Conservation (phyloP, 2,113 vertebrate genomes). For the Phalacrocorax aristotelis region DNA sequence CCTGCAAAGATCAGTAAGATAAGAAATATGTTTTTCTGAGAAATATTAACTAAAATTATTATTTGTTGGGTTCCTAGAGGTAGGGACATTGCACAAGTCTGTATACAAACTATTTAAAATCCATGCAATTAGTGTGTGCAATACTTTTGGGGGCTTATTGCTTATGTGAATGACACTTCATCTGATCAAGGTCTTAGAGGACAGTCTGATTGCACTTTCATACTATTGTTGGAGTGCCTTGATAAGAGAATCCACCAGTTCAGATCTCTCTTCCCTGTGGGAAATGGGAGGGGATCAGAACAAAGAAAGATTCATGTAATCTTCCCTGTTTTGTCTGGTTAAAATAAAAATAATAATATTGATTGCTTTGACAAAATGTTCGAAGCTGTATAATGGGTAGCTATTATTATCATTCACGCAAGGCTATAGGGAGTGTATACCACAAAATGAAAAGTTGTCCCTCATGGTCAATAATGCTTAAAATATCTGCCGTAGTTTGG, state of each 20-base stretch:
- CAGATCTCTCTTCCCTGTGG: background rate
- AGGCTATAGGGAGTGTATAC: rapidly evolving
- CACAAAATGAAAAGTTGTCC: background rate
- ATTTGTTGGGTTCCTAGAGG: background rate
- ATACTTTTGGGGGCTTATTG: background rate
- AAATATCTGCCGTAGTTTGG: background rate
- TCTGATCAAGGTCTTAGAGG: background rate
- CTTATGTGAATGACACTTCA: background rate
- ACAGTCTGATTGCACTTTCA: background rate
- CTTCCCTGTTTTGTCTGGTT: background rate
- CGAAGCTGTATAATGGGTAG: background rate
- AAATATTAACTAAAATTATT: background rate
- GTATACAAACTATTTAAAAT: background rate
- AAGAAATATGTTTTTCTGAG: background rate
- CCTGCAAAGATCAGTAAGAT: background rate
- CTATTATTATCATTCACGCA: background rate
- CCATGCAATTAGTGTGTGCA: background rate
- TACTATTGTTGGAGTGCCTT: background rate
- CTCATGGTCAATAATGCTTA: background rate
- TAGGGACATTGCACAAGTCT: background rate
- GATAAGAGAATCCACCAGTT: background rate
- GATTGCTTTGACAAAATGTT: background rate
- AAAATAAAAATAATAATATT: background rate
- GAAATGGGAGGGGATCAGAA: background rate
- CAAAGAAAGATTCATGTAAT: background rate